Conservation (phyloP, 2,797 vertebrate genomes). For the Oreochromis mossambicus region DNA sequence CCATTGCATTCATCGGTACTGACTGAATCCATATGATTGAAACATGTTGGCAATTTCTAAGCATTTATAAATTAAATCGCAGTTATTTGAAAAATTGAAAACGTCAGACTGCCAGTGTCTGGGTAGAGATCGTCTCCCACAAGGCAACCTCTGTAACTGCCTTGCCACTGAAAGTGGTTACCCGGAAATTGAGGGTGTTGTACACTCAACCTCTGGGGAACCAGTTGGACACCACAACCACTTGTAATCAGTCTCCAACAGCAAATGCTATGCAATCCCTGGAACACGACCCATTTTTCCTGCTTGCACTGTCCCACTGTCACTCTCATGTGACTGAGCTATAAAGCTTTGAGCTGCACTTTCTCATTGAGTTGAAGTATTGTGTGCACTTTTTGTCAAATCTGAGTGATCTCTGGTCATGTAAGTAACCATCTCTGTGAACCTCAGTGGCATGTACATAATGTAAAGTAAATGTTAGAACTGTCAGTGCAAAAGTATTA, state of each 20-base stretch:
- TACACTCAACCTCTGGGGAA: background rate
- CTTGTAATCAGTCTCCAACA: background rate
- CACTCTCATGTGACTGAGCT: background rate
- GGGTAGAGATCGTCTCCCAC: background rate
- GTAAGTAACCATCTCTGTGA: background rate
- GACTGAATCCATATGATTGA: background rate
- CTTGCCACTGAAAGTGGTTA: background rate
- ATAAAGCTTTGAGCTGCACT: background rate
- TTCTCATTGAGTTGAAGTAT: conserved; percentile 4
- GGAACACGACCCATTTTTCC: background rate
- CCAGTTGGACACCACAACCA: background rate
- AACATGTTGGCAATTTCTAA: background rate
- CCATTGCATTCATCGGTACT: background rate
- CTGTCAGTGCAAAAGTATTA: conserved; percentile 6
- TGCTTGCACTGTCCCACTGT: background rate
- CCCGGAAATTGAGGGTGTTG: fast-evolving
- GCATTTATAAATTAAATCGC: background rate
- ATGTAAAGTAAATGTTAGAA: conserved; percentile 1
- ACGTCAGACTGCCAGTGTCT: background rate
- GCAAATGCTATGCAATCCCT: background rate
- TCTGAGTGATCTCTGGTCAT: background rate
- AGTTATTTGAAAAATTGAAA: background rate
- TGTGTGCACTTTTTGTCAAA: background rate
- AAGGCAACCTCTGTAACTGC: background rate
- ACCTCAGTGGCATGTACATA: conserved; percentile 19